Conservation (phyloP, 2,888 invertebrate genomes). For the Perithous albicinctus region DNA sequence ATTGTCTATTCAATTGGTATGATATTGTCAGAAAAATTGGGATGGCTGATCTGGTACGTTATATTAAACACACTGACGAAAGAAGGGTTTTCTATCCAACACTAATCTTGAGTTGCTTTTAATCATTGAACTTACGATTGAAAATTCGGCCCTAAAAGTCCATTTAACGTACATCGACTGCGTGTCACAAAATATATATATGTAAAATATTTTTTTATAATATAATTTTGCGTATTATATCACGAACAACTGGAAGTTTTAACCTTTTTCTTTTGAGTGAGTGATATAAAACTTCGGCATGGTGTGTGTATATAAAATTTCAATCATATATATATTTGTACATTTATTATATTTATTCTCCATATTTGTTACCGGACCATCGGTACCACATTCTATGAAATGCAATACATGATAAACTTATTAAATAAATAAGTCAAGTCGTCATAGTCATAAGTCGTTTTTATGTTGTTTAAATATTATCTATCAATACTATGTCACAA, state of each 20-base stretch:
- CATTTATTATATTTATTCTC: not conserved
- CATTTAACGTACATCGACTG: not conserved
- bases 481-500: not conserved
- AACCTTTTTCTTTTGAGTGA: not conserved
- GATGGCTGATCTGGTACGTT: too few species aligned
- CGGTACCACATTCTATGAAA: not conserved
- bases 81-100: not conserved
- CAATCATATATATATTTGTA: constrained; percentile 4
- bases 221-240: not conserved
- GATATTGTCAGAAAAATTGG: too few species aligned
- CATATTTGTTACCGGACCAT: not conserved
- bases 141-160: not conserved
- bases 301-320: constrained; percentile 4
- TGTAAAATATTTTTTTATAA: constrained; percentile 14
- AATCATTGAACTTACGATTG: not conserved
- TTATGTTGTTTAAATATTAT: not conserved
- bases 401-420: not conserved
- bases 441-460: not conserved
- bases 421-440: not conserved
- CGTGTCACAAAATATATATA: not conserved
- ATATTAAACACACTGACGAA: too few species aligned
- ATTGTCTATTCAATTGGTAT: too few species aligned
- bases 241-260: not conserved
- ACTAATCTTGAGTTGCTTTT: not conserved
- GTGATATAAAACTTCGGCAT: constrained; percentile 1